Evolutionary conservation across 2,888 invertebrate genomes (phyloP).

Genomic region (Macrosoma leucophasiata): DNA sequence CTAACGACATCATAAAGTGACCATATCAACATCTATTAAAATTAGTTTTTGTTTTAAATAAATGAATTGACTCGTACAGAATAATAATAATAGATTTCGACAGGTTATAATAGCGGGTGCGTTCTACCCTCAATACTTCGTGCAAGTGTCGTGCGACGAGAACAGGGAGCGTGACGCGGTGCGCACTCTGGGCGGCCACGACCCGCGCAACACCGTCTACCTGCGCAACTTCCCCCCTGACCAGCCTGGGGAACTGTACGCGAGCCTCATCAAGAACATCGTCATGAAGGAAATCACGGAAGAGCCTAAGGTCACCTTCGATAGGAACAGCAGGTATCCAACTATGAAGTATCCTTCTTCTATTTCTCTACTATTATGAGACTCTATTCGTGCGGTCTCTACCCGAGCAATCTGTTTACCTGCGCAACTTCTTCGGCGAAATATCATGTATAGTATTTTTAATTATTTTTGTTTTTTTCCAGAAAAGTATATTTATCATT

Average conservation of each 20-base stretch:
- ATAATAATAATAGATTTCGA: too few species aligned
- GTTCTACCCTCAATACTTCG: constrained; percentile 95
- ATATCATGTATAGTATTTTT: constrained; percentile 35
- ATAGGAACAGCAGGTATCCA: constrained; percentile 65
- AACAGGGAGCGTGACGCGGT: constrained; percentile 80
- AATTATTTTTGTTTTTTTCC: constrained; percentile 34
- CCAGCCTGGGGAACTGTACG: constrained; percentile 83
- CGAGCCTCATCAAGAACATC: constrained; percentile 76
- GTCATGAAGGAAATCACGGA: constrained; percentile 69
- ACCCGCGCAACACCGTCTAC: constrained; percentile 83
- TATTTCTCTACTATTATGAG: neutral
- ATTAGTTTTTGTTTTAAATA: too few species aligned
- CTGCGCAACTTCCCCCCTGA: constrained; percentile 70
- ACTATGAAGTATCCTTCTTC: neutral
- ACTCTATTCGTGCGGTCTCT: too few species aligned
- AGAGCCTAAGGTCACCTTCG: constrained; percentile 69
- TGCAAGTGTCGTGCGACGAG: constrained; percentile 67
- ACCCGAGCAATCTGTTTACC: too few species aligned
- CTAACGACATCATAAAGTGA: too few species aligned
- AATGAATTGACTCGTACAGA: too few species aligned
- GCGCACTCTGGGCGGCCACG: constrained; percentile 80
- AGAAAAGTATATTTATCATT: constrained; percentile 83
- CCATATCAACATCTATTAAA: too few species aligned
- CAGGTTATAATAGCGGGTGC: constrained; percentile 89
- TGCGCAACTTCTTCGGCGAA: too few species aligned